Base-by-base conservation (phyloP, 2,113 vertebrate species). In the Pteruthius melanotis region DNA sequence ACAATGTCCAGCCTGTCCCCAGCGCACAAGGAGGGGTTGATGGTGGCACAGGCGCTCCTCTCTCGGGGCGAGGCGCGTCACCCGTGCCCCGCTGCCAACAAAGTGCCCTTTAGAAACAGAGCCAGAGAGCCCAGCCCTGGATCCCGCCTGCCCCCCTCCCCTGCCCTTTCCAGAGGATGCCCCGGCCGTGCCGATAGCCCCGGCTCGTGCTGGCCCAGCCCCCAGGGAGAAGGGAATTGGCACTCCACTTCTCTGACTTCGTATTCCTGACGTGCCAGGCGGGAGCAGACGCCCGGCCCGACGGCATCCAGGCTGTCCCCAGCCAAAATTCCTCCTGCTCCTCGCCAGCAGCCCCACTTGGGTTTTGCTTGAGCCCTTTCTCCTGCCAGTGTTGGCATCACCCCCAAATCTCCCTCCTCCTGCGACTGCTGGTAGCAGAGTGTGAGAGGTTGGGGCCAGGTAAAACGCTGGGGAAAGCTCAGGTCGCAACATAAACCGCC, bases 1-100 rank as follows among this genome's bases (percentile, higher is more conserved):
- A 97, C 95, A 97, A 97, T 64, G 96, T n/a, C 0, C 50, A 6
- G 92, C 1, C 93, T 97, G 96, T 97, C 68, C 26, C 7, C 68
- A 1, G 81, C 39, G 63, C 94, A 95, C 93, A 96, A 40, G 47
- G 68, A 77, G 92, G 85, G 71, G 65, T 60, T 74, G 45, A 20
- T 88, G 87, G 76, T 6, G 37, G 69, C 2, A 85, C 93, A 87
- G 91, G 27, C 50, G 0, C 9, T 6, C 56, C 85, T 78, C 76
- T 72, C 84, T 87, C 50, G 1, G 53, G 10, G 11, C 1, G 2
- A 1, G 1, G 57, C 13, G 63, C 22, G 70, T 82, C 94, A 85
- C 0, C 3, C 59, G 7, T 26, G 56, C 2, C 71, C 45, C 7
- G 0, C 64, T 94, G 80, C 17, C 66, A 76, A 95, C 91, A 93